A percentile compares a stretch with the other conserved stretches of the same genome.
Conservation (phyloP, 1,140 invertebrate species). For the Planococcus citri region DNA sequence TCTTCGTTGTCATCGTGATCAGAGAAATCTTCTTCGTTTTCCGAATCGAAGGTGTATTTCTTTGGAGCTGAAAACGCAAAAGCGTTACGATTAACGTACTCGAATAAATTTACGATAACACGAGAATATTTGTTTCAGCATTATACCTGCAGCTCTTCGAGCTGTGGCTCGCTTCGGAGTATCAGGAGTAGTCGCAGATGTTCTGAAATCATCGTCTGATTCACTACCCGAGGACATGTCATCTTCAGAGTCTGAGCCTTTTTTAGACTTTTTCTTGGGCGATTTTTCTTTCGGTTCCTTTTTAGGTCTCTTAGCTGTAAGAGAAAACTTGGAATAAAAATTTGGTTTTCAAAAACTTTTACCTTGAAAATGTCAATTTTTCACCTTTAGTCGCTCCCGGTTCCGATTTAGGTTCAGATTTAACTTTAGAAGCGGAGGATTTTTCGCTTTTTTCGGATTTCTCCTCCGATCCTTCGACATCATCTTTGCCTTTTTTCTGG, state of each 20-base stretch:
- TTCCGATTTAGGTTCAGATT: constrained; percentile 18
- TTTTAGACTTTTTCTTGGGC: constrained; percentile 24
- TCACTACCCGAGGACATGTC: background rate
- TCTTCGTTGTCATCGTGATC: background rate
- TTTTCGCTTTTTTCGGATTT: constrained; percentile 20
- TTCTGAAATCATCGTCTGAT: background rate
- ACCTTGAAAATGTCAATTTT: constrained; percentile 30
- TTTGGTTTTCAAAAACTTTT: constrained; percentile 41
- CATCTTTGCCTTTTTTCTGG: constrained; percentile 23
- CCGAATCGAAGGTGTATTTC: background rate
- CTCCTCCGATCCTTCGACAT: constrained; percentile 15
- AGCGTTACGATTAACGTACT: too few relatives aligned
- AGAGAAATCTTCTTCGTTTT: background rate
- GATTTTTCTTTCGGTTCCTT: constrained; percentile 14
- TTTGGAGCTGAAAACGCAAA: background rate
- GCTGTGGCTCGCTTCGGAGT: constrained; percentile 22
- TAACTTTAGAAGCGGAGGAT: constrained; percentile 25
- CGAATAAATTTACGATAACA: background rate
- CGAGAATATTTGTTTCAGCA: background rate
- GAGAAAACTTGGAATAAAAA: constrained; percentile 41
- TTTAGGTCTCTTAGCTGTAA: constrained; percentile 35
- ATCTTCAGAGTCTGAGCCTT: constrained; percentile 5
- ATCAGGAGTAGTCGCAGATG: background rate
- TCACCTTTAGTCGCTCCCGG: background rate
- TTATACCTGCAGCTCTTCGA: constrained; percentile 22